A percentile compares a stretch with the other conserved stretches of the same genome.
Conservation (phyloP, 2,888 invertebrate genomes). For the Tinea pellionella region DNA sequence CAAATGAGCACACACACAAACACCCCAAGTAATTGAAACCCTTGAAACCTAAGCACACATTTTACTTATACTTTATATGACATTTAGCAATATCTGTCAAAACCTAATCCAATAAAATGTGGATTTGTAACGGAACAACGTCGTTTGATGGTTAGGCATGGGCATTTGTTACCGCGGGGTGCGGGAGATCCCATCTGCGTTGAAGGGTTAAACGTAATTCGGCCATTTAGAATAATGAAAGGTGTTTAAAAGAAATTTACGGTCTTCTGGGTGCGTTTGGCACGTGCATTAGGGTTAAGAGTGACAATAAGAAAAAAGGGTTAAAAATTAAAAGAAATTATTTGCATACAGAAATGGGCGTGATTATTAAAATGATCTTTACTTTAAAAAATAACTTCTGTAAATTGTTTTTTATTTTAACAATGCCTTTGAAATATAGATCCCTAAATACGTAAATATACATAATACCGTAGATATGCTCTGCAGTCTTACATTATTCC, state of each 20-base stretch:
- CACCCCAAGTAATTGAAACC: background rate
- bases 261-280: conserved; percentile 35
- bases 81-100: conserved; percentile 56
- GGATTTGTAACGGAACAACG: conserved; percentile 34
- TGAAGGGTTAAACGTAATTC: conserved; percentile 68
- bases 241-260: conserved; percentile 59
- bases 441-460: too few species aligned
- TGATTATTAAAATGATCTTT: background rate
- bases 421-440: too few species aligned
- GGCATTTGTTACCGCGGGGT: conserved; percentile 39
- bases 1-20: background rate
- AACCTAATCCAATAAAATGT: conserved; percentile 58
- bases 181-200: conserved; percentile 59
- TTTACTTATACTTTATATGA: conserved; percentile 49
- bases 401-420: too few species aligned
- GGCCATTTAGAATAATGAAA: conserved; percentile 60
- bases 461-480: too few species aligned
- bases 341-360: background rate
- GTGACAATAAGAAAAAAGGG: conserved; percentile 18
- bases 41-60: background rate
- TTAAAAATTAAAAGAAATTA: conserved; percentile 3
- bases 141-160: conserved; percentile 29
- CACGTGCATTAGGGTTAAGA: conserved; percentile 34
- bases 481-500: too few species aligned
- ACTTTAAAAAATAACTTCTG: background rate